These are phyloP conservation scores for Acromyrmex echinatior DNA, from an alignment of 1,140 invertebrate species.

Conservation along the genomic window DNA sequence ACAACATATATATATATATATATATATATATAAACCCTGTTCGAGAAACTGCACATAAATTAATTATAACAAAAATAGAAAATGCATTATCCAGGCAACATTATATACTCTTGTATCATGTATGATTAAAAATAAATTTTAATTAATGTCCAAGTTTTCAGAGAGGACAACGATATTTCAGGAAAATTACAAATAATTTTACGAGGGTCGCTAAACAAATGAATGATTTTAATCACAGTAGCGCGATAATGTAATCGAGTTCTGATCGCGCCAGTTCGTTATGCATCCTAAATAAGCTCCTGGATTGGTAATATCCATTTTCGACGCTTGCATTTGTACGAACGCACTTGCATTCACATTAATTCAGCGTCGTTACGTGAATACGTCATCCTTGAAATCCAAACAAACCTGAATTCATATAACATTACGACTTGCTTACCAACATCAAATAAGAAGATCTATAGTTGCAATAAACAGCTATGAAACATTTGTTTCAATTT, in stretches of 20 bases:
- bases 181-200: constrained; percentile 50
- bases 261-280: constrained; percentile 10
- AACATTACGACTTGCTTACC: background rate
- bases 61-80: constrained; percentile 31
- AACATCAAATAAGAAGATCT: background rate
- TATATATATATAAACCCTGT: background rate
- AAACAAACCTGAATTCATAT: background rate
- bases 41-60: constrained; percentile 17
- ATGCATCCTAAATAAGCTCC: constrained; percentile 43
- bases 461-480: background rate
- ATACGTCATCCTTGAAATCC: constrained; percentile 28
- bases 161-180: background rate
- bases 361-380: constrained; percentile 17
- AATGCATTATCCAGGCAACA: background rate
- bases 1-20: background rate
- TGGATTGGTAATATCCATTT: constrained; percentile 41
- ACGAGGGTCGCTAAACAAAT: constrained; percentile 24
- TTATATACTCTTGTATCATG: background rate
- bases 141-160: constrained; percentile 9
- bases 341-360: background rate
- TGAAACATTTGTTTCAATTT: background rate
- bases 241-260: constrained; percentile 19
- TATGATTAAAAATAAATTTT: constrained; percentile 33
- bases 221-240: constrained; percentile 26
- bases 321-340: constrained; percentile 19